A percentile compares a stretch with the other conserved stretches of the same genome.
Conservation (phyloP, 2,797 vertebrate species). For the Luscinia luscinia region DNA sequence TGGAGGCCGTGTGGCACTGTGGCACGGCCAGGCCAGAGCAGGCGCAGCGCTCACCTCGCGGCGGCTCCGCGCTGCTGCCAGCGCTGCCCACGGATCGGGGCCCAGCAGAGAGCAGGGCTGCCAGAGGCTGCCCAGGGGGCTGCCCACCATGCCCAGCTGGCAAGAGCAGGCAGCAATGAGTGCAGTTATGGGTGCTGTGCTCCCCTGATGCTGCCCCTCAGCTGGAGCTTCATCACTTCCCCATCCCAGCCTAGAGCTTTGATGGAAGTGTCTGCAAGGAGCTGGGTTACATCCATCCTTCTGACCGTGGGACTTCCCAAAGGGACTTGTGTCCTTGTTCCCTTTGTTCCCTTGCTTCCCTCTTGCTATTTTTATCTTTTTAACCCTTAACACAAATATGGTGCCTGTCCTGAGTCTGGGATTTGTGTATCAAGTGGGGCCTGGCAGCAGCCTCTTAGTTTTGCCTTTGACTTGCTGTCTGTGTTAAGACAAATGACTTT, state of each 20-base stretch:
- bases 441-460: neutral
- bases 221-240: neutral
- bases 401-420: neutral
- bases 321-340: neutral
- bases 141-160: neutral
- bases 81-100: fast-evolving
- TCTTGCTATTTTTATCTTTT: neutral
- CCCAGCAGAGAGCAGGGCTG: neutral
- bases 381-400: neutral
- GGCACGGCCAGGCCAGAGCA: neutral
- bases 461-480: neutral
- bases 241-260: neutral
- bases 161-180: neutral
- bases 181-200: fast-evolving
- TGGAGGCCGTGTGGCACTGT: neutral
- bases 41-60: fast-evolving
- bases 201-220: neutral
- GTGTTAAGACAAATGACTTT: neutral
- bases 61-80: fast-evolving
- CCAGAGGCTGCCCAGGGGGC: neutral
- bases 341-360: neutral
- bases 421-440: neutral
- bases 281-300: neutral
- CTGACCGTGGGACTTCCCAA: neutral
- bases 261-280: neutral